Percentiles rank a stretch among this genome's conserved stretches.
These are phyloP conservation scores for Apis laboriosa DNA, from an alignment of 1,140 invertebrate species.

Conservation along the genomic window DNA sequence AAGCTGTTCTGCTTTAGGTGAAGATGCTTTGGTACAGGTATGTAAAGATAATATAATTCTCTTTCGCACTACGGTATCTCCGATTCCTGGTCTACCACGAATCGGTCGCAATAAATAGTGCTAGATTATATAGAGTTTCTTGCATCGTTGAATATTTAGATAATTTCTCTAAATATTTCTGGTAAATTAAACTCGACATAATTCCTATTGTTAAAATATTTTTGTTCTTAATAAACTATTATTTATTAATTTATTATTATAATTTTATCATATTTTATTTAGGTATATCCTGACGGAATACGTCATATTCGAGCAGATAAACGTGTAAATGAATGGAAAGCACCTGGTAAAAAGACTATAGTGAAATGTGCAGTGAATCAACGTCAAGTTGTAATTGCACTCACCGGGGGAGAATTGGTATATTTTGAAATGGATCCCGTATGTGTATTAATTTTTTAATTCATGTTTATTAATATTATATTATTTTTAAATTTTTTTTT, in stretches of 20 bases:
- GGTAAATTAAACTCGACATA: constrained; percentile 67
- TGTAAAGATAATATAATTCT: constrained; percentile 29
- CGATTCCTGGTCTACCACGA: constrained; percentile 73
- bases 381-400: constrained; percentile 98
- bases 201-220: background rate
- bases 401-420: constrained; percentile 98
- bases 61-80: constrained; percentile 76
- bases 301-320: constrained; percentile 98
- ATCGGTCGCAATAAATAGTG: constrained; percentile 74
- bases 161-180: constrained; percentile 59
- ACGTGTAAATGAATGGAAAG: constrained; percentile 99
- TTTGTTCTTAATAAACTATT: background rate
- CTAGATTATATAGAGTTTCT: constrained; percentile 68
- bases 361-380: constrained; percentile 99
- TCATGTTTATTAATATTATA: constrained; percentile 12
- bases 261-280: background rate
- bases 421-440: constrained; percentile 99
- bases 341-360: constrained; percentile 97
- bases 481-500: constrained; percentile 66
- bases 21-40: constrained; percentile 98
- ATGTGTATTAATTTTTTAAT: constrained; percentile 78
- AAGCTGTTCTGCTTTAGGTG: constrained; percentile 97
- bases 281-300: constrained; percentile 99
- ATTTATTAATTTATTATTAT: background rate
- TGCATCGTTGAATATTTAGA: constrained; percentile 75